Conservation (phyloP, 1,140 invertebrate species). For the Sminthurinus signatus region DNA sequence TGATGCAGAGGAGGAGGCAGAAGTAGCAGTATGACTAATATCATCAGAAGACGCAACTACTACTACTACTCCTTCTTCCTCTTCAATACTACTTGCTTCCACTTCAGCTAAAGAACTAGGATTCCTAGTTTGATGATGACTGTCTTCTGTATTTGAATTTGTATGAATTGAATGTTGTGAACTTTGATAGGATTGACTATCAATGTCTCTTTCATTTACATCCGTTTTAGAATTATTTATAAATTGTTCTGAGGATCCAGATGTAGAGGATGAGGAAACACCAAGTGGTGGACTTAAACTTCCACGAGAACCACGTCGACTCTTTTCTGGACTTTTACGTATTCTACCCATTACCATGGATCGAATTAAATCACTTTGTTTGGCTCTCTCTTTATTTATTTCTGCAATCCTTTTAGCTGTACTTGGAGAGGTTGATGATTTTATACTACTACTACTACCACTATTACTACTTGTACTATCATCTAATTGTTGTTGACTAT, state of each 20-base stretch:
- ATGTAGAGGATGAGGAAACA: slow-evolving; percentile 18
- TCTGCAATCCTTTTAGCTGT: slow-evolving; percentile 57
- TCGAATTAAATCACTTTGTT: slow-evolving; percentile 64
- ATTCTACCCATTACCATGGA: slow-evolving; percentile 72
- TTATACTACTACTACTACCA: neutral
- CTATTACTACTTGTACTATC: no score
- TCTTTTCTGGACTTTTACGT: slow-evolving; percentile 41
- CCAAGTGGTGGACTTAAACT: slow-evolving; percentile 47
- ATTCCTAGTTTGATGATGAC: no score
- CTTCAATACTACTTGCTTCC: slow-evolving; percentile 12
- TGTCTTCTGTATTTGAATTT: no score
- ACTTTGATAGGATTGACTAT: slow-evolving; percentile 8
- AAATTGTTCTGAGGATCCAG: slow-evolving; percentile 18
- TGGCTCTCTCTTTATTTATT: slow-evolving; percentile 58
- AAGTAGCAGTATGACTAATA: slow-evolving; percentile 12
- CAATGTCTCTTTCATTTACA: neutral
- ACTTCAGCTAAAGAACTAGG: slow-evolving; percentile 11
- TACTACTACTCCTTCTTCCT: neutral
- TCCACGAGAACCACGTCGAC: slow-evolving; percentile 47
- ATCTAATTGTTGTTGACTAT: no score
- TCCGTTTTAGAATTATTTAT: no score
- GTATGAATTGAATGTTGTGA: slow-evolving; percentile 34
- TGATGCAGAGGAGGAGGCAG: neutral
- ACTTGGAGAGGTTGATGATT: neutral
- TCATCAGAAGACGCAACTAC: slow-evolving; percentile 5